phyloP scores from a whole-genome alignment of 1,140 invertebrate species.

The Fopius arisanus region DNA sequence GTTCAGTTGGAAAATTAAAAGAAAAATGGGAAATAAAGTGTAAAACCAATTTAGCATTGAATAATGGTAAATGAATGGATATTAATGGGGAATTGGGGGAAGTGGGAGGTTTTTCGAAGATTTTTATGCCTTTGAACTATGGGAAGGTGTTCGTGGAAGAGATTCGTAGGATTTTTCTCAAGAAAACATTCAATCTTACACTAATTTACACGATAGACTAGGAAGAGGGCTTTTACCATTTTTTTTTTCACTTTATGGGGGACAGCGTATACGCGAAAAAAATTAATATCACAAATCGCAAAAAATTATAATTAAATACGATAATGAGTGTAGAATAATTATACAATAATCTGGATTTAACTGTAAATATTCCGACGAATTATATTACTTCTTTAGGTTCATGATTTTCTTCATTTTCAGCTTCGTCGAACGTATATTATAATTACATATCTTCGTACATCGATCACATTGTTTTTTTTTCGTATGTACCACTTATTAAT shows the following conservation, averaged over 20 bases:
- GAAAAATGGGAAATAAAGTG: neutral
- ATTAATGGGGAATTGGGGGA: neutral
- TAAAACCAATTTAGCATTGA: neutral
- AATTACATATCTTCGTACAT: conserved; percentile 29
- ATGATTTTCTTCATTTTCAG: neutral
- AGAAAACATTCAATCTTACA: conserved; percentile 25
- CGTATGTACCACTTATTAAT: conserved; percentile 26
- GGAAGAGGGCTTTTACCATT: conserved; percentile 28
- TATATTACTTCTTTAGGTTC: conserved; percentile 1
- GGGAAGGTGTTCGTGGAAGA: conserved; percentile 19
- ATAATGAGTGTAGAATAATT: conserved; percentile 56
- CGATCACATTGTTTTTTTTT: conserved; percentile 8
- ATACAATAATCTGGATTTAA: conserved; percentile 44
- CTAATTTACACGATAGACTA: conserved; percentile 33
- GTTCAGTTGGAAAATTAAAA: neutral
- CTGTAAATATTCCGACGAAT: conserved; percentile 9
- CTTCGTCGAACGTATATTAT: neutral
- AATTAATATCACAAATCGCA: conserved; percentile 61
- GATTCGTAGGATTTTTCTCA: neutral
- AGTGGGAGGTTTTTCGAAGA: neutral
- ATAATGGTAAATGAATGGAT: neutral
- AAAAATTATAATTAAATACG: conserved; percentile 53
- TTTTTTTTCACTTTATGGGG: conserved; percentile 17
- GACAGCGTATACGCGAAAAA: conserved; percentile 30
- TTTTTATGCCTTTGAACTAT: neutral